A percentile compares a stretch with the other conserved stretches of the same genome.
Conservation (phyloP, 2,888 invertebrate genomes). For the Dicranocentrus wangi region DNA sequence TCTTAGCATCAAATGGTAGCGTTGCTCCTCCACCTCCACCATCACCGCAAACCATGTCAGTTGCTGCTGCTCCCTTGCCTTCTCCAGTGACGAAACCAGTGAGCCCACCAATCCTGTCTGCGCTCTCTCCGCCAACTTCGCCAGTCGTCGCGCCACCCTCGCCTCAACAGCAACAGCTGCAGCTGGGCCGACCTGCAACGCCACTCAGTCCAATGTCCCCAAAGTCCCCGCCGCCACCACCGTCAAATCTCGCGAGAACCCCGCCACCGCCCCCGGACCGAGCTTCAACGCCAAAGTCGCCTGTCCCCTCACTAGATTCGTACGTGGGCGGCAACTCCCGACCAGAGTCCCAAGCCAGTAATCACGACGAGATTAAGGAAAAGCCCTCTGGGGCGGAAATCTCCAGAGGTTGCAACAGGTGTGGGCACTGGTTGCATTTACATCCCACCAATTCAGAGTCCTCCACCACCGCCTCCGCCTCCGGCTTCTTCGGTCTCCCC, state of each 20-base stretch:
- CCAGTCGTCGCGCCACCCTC: slow-evolving; percentile 35
- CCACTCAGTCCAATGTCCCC: slow-evolving; percentile 11
- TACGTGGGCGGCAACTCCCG: slow-evolving; percentile 20
- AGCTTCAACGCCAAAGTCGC: slow-evolving; percentile 68
- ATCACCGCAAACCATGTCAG: slow-evolving; percentile 32
- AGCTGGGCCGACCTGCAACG: background rate
- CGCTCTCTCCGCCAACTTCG: background rate
- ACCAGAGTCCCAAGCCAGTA: slow-evolving; percentile 21
- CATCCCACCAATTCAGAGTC: slow-evolving; percentile 61
- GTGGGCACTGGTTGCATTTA: slow-evolving; percentile 68
- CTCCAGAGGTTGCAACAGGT: slow-evolving; percentile 40
- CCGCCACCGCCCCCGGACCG: slow-evolving; percentile 74
- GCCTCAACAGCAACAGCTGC: slow-evolving; percentile 73
- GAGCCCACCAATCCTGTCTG: too few relatives aligned
- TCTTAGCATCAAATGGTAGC: too few relatives aligned
- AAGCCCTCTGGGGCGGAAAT: slow-evolving; percentile 55
- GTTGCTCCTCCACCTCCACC: background rate
- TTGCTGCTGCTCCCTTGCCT: slow-evolving; percentile 28
- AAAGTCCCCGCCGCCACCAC: slow-evolving; percentile 27
- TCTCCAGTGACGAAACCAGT: background rate
- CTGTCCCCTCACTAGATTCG: slow-evolving; percentile 46
- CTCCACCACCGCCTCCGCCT: slow-evolving; percentile 53
- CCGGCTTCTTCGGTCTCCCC: slow-evolving; percentile 28
- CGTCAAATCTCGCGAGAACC: slow-evolving; percentile 50
- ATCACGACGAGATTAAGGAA: too few relatives aligned